A percentile compares a stretch with the other conserved stretches of the same genome.
Conservation (phyloP, 2,888 invertebrate species). For the Bombylius discolor region DNA sequence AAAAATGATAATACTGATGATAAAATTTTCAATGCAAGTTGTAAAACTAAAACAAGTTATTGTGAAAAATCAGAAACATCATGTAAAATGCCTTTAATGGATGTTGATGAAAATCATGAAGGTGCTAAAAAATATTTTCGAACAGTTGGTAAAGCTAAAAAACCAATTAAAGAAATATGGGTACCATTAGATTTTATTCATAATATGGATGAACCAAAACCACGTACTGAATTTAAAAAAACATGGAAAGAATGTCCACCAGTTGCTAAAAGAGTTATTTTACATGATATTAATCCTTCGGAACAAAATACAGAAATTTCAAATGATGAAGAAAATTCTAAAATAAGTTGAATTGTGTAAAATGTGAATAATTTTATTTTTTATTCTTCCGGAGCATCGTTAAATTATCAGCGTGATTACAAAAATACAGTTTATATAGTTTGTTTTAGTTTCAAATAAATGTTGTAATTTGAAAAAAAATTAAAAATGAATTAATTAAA, state of each 20-base stretch:
- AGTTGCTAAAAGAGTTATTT: neutral
- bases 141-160: neutral
- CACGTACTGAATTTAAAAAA: neutral
- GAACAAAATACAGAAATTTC: no score
- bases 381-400: no score
- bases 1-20: no score
- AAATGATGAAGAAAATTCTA: neutral
- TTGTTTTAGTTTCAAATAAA: no score
- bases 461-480: no score
- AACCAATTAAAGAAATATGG: neutral
- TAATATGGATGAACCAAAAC: neutral
- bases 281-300: no score
- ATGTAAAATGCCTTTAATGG: neutral
- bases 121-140: neutral
- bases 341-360: neutral
- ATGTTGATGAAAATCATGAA: neutral
- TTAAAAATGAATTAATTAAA: no score
- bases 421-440: no score
- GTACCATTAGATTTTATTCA: neutral
- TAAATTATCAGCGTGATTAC: no score
- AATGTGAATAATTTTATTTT: no score
- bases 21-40: neutral
- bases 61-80: neutral
- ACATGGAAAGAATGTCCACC: neutral
- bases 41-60: neutral